A percentile compares a stretch with the other conserved stretches of the same genome.
These are phyloP conservation scores for Philereme vetulata DNA, from an alignment of 2,888 invertebrate genomes.

Conservation along the genomic window DNA sequence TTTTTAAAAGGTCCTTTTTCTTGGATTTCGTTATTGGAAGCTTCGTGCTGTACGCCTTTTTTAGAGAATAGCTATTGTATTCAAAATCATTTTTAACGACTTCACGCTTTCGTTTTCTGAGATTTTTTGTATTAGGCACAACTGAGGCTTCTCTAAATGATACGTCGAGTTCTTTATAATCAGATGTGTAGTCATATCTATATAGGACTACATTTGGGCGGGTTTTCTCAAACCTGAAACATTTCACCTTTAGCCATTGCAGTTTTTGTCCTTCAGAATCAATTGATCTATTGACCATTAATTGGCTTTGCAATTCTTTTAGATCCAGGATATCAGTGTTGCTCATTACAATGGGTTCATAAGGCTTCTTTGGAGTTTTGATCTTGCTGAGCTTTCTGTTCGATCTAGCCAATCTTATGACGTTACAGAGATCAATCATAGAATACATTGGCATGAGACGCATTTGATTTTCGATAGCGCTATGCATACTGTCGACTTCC, in stretches of 20 bases:
- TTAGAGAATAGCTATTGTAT: constrained; percentile 2
- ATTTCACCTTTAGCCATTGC: constrained; percentile 12
- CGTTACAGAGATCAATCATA: constrained; percentile 17
- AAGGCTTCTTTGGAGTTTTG: constrained; percentile 9
- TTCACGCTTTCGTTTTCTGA: constrained; percentile 2
- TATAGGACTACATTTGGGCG: constrained; percentile 6
- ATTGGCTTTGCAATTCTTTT: constrained; percentile 8
- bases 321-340: constrained; percentile 10
- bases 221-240: constrained; percentile 7
- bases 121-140: not conserved
- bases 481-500: constrained; percentile 18
- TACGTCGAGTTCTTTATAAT: constrained; percentile 4
- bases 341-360: constrained; percentile 4
- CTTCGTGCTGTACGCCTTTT: constrained; percentile 3
- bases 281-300: constrained; percentile 1
- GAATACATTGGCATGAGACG: constrained; percentile 12
- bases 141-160: constrained; percentile 1
- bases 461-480: constrained; percentile 15
- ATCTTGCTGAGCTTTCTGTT: constrained; percentile 10
- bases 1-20: constrained; percentile 13
- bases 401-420: constrained; percentile 14
- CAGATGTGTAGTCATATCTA: constrained; percentile 7
- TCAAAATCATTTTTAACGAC: not conserved
- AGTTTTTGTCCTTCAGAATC: constrained; percentile 7
- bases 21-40: constrained; percentile 9